These are phyloP conservation scores for Sebastes matsubarae DNA, from an alignment of 2,797 vertebrate genomes.

Conservation along the genomic window DNA sequence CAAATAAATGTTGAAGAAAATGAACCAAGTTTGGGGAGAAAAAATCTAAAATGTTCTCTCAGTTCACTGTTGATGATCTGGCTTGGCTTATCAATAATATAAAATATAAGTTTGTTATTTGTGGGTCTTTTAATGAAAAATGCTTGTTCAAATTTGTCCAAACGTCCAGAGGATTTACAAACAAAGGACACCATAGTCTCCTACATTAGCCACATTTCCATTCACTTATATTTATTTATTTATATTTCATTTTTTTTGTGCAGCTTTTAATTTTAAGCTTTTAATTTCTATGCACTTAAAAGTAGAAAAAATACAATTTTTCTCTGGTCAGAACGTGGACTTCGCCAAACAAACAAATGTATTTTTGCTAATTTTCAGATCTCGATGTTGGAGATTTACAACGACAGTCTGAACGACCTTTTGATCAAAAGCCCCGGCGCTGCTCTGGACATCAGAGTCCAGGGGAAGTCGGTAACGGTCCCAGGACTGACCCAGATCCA, in stretches of 20 bases:
- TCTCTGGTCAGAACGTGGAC: fast-evolving
- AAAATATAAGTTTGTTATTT: too few species aligned
- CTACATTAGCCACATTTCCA: too few species aligned
- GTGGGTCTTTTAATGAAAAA: too few species aligned
- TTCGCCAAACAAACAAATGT: neutral
- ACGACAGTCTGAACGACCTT: slow-evolving; percentile 77
- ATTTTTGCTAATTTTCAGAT: slow-evolving; percentile 55
- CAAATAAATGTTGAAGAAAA: neutral
- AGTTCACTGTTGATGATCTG: too few species aligned
- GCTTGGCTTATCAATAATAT: too few species aligned
- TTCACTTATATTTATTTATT: too few species aligned
- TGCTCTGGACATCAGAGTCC: slow-evolving; percentile 71
- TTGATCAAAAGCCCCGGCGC: slow-evolving; percentile 52
- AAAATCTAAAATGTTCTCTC: too few species aligned
- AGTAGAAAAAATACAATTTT: neutral
- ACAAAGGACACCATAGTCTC: too few species aligned
- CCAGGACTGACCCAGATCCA: slow-evolving; percentile 71
- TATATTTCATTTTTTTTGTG: too few species aligned
- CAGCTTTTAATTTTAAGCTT: neutral
- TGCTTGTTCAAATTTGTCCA: too few species aligned
- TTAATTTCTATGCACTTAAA: neutral
- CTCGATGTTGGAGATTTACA: slow-evolving; percentile 82
- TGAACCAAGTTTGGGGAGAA: too few species aligned
- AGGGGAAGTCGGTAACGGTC: slow-evolving; percentile 68
- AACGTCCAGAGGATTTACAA: too few species aligned